Base-by-base conservation (phyloP, 2,113 vertebrate species). In the Petaurus breviceps region DNA sequence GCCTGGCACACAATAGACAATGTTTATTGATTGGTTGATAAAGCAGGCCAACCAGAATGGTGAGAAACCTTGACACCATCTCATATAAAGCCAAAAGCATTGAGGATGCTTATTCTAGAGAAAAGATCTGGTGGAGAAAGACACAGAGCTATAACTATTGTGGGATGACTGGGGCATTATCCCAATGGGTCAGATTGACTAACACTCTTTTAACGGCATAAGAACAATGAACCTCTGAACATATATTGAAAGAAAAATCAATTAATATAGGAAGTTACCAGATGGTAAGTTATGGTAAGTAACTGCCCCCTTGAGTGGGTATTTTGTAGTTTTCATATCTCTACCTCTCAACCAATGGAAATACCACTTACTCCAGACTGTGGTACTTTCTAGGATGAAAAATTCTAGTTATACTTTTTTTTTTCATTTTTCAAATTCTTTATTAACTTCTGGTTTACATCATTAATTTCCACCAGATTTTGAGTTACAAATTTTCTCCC, bases 21-120 rank as follows among this genome's bases (percentile, higher is more conserved):
- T 95, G 90, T 94, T 47, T 51, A 51, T 51, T 93, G 91, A 61
- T 43, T 43, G 91, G 54, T 84, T 43, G n/a, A 43, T 84, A 43
- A 84, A 43, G n/a, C 6, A 84, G n/a, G 19, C 2, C 37, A 43
- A 7, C 1, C n/a, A 84, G 68, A 84, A 43, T 84, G n/a, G 16
- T 84, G 7, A 84, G 19, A 84, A 84, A 84, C 37, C 16, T 84
- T 84, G 37, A 84, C 43, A 84, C 19, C n/a, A 68, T 68, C 57
- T 37, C 11, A 12, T 37, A 37, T 12, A 14, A 84, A 23, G n/a
- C 22, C n/a, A 84, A 84, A 84, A 84, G 68, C 68, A 84, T 22
- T 77, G 61, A 77, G 16, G 14, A n/a, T n/a, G 12, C n/a, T 77
- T n/a, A n/a, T 77, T n/a, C 68, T 43, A 8, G 37, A 84, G 19